Percentiles rank a stretch among this genome's conserved stretches.
Conservation (phyloP, 1,140 invertebrate species). For the Zeugodacus cucurbitae region DNA sequence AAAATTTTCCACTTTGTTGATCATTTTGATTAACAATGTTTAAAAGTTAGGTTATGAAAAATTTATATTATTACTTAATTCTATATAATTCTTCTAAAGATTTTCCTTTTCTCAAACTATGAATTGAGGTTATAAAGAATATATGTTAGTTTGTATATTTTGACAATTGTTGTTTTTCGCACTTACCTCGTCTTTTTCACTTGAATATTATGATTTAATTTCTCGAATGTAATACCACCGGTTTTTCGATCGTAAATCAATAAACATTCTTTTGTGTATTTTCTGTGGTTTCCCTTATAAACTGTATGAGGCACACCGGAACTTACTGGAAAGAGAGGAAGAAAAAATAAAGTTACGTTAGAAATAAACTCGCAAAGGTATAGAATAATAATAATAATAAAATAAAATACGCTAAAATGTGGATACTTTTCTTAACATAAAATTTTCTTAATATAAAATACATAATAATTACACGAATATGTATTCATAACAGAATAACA, state of each 20-base stretch:
- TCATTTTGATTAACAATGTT: too few species aligned
- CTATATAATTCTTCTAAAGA: too few species aligned
- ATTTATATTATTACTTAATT: too few species aligned
- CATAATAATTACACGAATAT: too few species aligned
- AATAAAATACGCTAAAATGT: too few species aligned
- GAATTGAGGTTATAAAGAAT: background rate
- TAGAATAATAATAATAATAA: background rate
- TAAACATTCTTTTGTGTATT: slow-evolving; percentile 94
- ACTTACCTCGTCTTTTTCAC: slow-evolving; percentile 92
- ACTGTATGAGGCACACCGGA: slow-evolving; percentile 89
- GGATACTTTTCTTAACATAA: too few species aligned
- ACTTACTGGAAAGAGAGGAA: slow-evolving; percentile 67
- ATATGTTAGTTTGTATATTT: background rate
- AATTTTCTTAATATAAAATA: too few species aligned
- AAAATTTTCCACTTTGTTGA: too few species aligned
- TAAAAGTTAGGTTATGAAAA: too few species aligned
- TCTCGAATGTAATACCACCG: slow-evolving; percentile 92
- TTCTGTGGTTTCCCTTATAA: slow-evolving; percentile 92
- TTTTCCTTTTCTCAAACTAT: too few species aligned
- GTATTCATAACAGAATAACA: too few species aligned
- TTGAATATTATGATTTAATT: slow-evolving; percentile 89
- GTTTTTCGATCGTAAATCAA: slow-evolving; percentile 92
- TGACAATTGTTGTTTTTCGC: background rate
- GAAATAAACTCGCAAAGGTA: background rate
- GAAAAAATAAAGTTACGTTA: background rate